Evolutionary conservation across 53 echinoderm and acorn worm genomes (phyloP).

Genomic region (Arbacia lixula): DNA sequence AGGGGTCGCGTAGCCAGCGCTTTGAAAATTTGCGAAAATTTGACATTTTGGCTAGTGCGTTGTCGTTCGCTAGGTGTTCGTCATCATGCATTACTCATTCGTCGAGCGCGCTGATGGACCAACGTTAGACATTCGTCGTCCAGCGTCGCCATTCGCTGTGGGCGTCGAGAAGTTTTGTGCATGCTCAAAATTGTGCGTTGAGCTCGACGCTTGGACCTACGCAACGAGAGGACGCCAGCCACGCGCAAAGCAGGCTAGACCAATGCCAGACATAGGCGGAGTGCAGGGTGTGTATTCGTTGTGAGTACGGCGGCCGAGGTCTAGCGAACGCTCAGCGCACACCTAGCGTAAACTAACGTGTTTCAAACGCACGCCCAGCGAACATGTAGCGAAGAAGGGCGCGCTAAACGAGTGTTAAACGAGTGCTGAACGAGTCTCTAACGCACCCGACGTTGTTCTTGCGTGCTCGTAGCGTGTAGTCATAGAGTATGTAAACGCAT

Average conservation of each 20-base stretch:
- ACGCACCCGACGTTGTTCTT: neutral
- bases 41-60: too few species aligned
- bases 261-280: neutral
- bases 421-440: neutral
- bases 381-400: too few species aligned
- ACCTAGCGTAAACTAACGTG: too few species aligned
- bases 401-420: too few species aligned
- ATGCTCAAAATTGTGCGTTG: neutral
- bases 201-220: neutral
- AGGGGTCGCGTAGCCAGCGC: too few species aligned
- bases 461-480: too few species aligned
- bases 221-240: neutral
- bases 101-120: too few species aligned
- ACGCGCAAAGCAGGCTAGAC: neutral
- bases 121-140: too few species aligned
- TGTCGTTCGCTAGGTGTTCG: too few species aligned
- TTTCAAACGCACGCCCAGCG: neutral
- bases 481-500: too few species aligned
- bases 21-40: too few species aligned
- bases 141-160: neutral
- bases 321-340: neutral
- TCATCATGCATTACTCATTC: too few species aligned
- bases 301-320: neutral
- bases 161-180: neutral
- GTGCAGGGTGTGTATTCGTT: neutral